These are phyloP conservation scores for Adelognathus sp. DNA, from an alignment of 2,888 invertebrate species.

Conservation along the genomic window DNA sequence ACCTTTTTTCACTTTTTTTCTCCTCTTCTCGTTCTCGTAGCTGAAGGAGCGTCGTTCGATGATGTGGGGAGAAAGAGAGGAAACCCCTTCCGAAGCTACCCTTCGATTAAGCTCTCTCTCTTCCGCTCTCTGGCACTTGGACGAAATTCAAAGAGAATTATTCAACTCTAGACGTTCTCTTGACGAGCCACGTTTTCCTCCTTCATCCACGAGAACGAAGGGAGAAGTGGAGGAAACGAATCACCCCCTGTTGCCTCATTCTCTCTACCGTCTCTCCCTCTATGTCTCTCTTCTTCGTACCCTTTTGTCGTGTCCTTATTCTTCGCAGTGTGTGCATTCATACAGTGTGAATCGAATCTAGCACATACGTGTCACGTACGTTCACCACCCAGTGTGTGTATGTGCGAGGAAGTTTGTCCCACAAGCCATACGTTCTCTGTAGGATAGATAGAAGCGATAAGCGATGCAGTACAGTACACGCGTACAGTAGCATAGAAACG, in stretches of 20 bases:
- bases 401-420: conserved; percentile 8
- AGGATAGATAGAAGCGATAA: conserved; percentile 5
- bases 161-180: conserved; percentile 15
- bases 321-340: background rate
- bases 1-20: background rate
- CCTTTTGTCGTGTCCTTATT: conserved; percentile 17
- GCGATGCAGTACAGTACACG: background rate
- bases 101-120: conserved; percentile 11
- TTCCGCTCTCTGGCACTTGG: background rate
- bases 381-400: background rate
- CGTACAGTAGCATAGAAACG: background rate
- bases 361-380: background rate
- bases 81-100: background rate
- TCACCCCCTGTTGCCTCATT: background rate
- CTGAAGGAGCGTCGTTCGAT: background rate
- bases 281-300: background rate
- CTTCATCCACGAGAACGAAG: background rate
- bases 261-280: too few species aligned
- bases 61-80: background rate
- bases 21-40: background rate
- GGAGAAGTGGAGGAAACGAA: background rate
- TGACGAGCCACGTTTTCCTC: background rate
- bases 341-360: background rate
- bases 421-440: background rate
- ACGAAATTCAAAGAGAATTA: conserved; percentile 41